A percentile compares a stretch with the other conserved stretches of the same genome.
Evolutionary conservation across 2,113 vertebrate species (phyloP).

Genomic region (human (Homo sapiens)): GRCh38 chr3:89907501-89908000

Average conservation of each 20-base stretch:
- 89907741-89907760: background rate
- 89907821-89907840: background rate
- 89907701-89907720: background rate
- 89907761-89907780: background rate
- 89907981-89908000: slow-evolving; percentile 57
- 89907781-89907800: background rate
- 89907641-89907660: background rate
- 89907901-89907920: background rate
- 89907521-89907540: slow-evolving; percentile 66
- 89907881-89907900: background rate
- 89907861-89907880: background rate
- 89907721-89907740: slow-evolving; percentile 30
- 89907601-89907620: slow-evolving; percentile 35
- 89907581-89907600: slow-evolving; percentile 43
- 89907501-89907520: slow-evolving; percentile 57
- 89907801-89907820: background rate
- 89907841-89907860: background rate
- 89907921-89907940: background rate
- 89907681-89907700: background rate
- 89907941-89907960: slow-evolving; percentile 3
- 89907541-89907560: slow-evolving; percentile 60
- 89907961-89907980: slow-evolving; percentile 53
- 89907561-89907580: slow-evolving; percentile 52
- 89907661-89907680: background rate
- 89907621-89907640: background rate